Percentiles rank a stretch among this genome's conserved stretches.
Conservation (phyloP, 2,888 invertebrate genomes). For the Chouioia cunea region DNA sequence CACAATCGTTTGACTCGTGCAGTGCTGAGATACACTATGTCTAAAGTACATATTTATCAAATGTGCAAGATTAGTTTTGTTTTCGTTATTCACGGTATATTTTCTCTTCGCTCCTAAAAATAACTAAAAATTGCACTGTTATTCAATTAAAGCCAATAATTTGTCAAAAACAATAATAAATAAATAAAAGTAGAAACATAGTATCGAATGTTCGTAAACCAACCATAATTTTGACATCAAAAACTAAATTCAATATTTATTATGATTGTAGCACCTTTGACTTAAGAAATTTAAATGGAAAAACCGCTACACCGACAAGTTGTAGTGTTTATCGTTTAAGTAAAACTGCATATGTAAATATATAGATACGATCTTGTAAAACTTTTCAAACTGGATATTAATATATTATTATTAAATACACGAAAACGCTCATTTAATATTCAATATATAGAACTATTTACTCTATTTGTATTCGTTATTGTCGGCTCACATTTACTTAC, state of each 20-base stretch:
- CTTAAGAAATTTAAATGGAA: conserved; percentile 3
- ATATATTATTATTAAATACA: conserved; percentile 32
- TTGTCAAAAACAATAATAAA: background rate
- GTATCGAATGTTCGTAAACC: conserved; percentile 1
- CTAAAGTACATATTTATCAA: conserved; percentile 38
- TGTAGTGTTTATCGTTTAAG: conserved; percentile 33
- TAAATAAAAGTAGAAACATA: background rate
- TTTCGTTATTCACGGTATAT: conserved; percentile 6
- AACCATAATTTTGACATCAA: background rate
- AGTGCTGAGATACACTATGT: conserved; percentile 14
- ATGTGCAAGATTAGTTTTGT: conserved; percentile 26
- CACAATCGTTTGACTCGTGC: conserved; percentile 9
- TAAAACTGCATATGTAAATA: conserved; percentile 41
- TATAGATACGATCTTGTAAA: conserved; percentile 45
- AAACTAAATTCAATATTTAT: conserved; percentile 16
- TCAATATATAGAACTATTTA: conserved; percentile 53
- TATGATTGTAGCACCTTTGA: conserved; percentile 33
- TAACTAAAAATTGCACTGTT: conserved; percentile 2
- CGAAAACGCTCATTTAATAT: conserved; percentile 26
- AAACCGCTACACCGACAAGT: conserved; percentile 12
- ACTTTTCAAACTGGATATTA: conserved; percentile 38
- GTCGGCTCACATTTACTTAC: conserved; percentile 67
- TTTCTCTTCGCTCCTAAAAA: conserved; percentile 5
- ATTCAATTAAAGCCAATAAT: background rate
- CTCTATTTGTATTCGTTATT: conserved; percentile 62